Evolutionary conservation across 1,140 invertebrate species (phyloP), one percentile per base, ranked within the genome.

Genomic region (Conus ventricosus): DNA sequence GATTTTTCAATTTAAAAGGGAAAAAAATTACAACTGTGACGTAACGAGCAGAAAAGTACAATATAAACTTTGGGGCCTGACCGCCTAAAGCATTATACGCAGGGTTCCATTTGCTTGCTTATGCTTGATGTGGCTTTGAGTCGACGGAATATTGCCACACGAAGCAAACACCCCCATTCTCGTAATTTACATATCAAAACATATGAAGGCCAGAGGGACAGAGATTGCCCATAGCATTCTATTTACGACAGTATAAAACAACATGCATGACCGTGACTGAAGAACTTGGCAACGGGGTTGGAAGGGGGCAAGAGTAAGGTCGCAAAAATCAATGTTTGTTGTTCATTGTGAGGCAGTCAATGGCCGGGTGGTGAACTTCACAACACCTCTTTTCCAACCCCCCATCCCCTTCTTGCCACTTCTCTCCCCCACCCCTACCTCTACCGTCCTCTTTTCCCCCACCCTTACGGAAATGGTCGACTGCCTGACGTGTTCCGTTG

Each of bases 171-270:
- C 60, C 10, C 60, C 10, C 60, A 63, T 20, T 63, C 11, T 13
- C 17, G 17, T 63, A 63, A 63, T 63, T 63, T 11, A 63, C 10
- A 13, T 4, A 63, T 11, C 1, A 20, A 23, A 80, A n/a, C 1
- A 55, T 27, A 55, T 53, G 82, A 84, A 84, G n/a, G n/a, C 2
- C 11, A 84, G 51, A 84, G n/a, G 55, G 82, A 84, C 23, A 84
- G 63, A 39, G 39, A 39, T 39, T 39, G 39, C 39, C 39, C 39
- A 39, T 39, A 39, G 39, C 39, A 39, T 39, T 39, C 39, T 39
- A 39, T 39, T 39, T 39, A 39, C 3, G 39, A 39, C 39, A 39
- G 39, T 39, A 39, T 39, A 60, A 60, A 60, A 1, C 57, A 4
- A 60, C 57, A 60, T 15, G 8, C 57, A 60, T 39, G 39, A 39